phyloP scores from a whole-genome alignment of 2,113 vertebrate genomes.

The Theristicus caerulescens region DNA sequence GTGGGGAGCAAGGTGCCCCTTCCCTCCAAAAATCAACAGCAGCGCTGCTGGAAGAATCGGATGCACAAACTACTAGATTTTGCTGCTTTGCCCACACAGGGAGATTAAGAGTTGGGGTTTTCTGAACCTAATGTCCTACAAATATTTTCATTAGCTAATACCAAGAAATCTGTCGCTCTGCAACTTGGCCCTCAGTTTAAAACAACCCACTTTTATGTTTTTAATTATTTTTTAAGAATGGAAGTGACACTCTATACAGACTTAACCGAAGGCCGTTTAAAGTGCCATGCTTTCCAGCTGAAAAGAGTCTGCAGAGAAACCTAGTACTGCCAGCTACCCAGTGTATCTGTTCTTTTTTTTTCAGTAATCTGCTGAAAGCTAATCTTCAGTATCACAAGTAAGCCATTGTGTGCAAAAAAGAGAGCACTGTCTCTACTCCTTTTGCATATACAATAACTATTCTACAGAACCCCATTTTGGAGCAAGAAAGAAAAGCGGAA shows the following conservation, averaged over 20 bases:
- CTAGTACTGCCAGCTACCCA: background rate
- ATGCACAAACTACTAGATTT: background rate
- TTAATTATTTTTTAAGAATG: background rate
- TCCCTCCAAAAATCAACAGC: background rate
- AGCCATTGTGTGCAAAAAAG: conserved; percentile 13
- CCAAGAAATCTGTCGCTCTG: background rate
- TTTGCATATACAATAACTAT: background rate
- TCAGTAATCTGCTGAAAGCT: conserved; percentile 17
- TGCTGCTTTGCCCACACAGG: background rate
- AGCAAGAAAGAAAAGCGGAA: background rate
- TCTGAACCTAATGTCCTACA: background rate
- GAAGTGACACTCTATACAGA: background rate
- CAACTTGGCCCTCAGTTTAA: background rate
- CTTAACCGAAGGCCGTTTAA: background rate
- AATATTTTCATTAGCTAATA: background rate
- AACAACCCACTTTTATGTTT: background rate
- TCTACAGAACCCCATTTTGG: background rate
- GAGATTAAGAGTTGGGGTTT: background rate
- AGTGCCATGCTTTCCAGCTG: background rate
- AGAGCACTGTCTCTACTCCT: background rate
- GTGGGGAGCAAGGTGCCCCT: background rate
- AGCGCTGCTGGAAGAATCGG: background rate
- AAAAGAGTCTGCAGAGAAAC: background rate
- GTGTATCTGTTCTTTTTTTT: background rate
- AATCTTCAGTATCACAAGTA: conserved; percentile 31